A percentile compares a stretch with the other conserved stretches of the same genome.
These are phyloP conservation scores for Acropternis orthonyx DNA, from an alignment of 2,797 vertebrate genomes.

Conservation along the genomic window DNA sequence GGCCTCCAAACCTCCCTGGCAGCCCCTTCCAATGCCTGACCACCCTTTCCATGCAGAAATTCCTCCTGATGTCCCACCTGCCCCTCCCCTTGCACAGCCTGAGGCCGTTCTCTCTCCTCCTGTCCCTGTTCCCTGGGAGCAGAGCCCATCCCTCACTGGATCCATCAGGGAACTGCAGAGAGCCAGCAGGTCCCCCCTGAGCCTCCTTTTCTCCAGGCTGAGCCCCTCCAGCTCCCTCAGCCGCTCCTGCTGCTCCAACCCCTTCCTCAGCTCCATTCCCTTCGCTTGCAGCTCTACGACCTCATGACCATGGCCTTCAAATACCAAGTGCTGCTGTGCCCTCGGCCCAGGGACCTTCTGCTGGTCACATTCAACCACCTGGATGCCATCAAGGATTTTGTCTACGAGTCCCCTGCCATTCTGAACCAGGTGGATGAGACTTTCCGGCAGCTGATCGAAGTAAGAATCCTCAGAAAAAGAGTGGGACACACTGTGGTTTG, in stretches of 20 bases:
- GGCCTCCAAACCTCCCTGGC: not conserved
- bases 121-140: not conserved
- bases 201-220: not conserved
- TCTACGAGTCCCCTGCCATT: slow-evolving; percentile 87
- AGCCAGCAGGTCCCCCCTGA: not conserved
- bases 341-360: slow-evolving; percentile 91
- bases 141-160: not conserved
- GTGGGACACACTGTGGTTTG: not conserved
- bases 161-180: not conserved
- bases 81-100: accelerated
- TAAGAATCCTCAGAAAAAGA: slow-evolving; percentile 54
- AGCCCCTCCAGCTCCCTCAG: not conserved
- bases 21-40: not conserved
- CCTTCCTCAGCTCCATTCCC: not conserved
- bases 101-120: not conserved
- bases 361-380: slow-evolving; percentile 97
- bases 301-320: slow-evolving; percentile 99
- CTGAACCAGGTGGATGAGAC: slow-evolving; percentile 93
- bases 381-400: slow-evolving; percentile 94
- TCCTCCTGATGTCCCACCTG: not conserved
- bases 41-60: not conserved
- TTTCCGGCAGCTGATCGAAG: slow-evolving; percentile 86
- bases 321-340: slow-evolving; percentile 94
- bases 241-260: not conserved
- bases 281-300: slow-evolving; percentile 88